Conservation (phyloP, 1,140 invertebrate species). For the Dendrolimus punctatus region DNA sequence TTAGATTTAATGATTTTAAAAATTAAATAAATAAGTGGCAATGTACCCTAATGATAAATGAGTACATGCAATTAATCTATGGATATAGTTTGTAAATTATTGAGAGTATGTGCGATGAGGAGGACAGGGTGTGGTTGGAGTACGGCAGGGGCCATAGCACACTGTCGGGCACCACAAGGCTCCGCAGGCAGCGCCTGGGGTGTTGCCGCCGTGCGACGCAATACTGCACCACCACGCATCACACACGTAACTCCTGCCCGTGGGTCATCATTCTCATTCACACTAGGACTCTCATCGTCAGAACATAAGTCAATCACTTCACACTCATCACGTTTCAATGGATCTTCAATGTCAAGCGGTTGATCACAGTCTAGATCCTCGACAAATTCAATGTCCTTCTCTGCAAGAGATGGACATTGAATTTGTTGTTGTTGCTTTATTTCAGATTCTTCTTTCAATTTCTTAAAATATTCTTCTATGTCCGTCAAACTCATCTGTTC, state of each 20-base stretch:
- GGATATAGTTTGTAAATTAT: constrained; percentile 63
- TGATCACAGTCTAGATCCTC: constrained; percentile 44
- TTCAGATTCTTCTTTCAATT: constrained; percentile 36
- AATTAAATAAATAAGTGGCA: constrained; percentile 52
- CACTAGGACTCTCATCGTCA: constrained; percentile 58
- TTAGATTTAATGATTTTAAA: constrained; percentile 1
- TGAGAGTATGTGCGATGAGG: constrained; percentile 53
- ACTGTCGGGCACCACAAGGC: constrained; percentile 54
- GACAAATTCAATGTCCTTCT: constrained; percentile 59
- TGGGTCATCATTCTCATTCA: constrained; percentile 62
- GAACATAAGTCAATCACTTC: constrained; percentile 71
- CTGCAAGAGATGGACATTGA: constrained; percentile 15
- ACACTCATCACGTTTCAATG: constrained; percentile 46
- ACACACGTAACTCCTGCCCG: constrained; percentile 56
- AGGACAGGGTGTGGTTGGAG: constrained; percentile 58
- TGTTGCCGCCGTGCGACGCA: constrained; percentile 52
- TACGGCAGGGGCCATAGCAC: constrained; percentile 44
- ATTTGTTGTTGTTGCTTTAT: constrained; percentile 15
- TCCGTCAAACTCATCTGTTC: constrained; percentile 43
- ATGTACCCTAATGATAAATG: constrained; percentile 37
- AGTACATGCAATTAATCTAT: constrained; percentile 51
- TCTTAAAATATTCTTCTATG: constrained; percentile 49
- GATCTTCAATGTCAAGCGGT: constrained; percentile 37
- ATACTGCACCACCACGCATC: constrained; percentile 55
- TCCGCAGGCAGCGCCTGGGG: constrained; percentile 51